These are phyloP conservation scores for Ptyas mucosa DNA, from an alignment of 2,113 vertebrate species.

Conservation along the genomic window DNA sequence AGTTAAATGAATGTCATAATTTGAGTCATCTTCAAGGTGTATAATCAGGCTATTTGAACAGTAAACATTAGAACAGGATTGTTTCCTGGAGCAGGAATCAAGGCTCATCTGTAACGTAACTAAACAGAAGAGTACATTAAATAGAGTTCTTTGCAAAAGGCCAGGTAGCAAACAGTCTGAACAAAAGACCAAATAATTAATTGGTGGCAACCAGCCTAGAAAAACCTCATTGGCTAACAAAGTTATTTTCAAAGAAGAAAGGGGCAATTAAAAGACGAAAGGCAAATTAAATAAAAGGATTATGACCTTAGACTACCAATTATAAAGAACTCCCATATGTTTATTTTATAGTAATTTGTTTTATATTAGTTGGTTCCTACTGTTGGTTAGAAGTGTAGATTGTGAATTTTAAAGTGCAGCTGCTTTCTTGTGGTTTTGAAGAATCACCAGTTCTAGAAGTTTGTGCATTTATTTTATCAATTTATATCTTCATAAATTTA, in stretches of 20 bases:
- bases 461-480: neutral
- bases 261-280: constrained; percentile 17
- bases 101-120: constrained; percentile 35
- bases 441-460: neutral
- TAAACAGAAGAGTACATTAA: constrained; percentile 31
- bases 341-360: neutral
- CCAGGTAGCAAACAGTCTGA: constrained; percentile 32
- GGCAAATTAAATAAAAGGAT: neutral
- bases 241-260: constrained; percentile 26
- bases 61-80: constrained; percentile 21
- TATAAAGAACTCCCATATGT: neutral
- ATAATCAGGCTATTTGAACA: constrained; percentile 20
- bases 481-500: neutral
- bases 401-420: neutral
- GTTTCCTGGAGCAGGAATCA: constrained; percentile 21
- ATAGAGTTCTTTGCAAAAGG: constrained; percentile 38
- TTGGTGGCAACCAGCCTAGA: constrained; percentile 14
- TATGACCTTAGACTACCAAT: neutral
- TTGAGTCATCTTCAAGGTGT: neutral
- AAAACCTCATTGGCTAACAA: neutral
- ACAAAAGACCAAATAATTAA: constrained; percentile 26
- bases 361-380: neutral
- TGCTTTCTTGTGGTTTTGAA: neutral
- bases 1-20: neutral
- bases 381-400: neutral